These are phyloP conservation scores for Dolichallabes microphthalmus DNA, from an alignment of 2,113 vertebrate genomes.

Conservation along the genomic window DNA sequence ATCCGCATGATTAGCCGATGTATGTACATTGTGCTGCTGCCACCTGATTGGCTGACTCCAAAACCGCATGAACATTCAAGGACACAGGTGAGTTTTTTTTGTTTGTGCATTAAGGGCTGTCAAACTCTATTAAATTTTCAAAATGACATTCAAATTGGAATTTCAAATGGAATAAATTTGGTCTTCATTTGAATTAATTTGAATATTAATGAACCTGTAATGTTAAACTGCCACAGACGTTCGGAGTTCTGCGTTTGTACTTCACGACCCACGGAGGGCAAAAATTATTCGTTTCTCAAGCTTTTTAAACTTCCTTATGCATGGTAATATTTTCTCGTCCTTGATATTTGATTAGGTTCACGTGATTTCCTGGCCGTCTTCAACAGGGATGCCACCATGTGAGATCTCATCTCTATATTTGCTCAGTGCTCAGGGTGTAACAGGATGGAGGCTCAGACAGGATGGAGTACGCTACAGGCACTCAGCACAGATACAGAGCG, in stretches of 20 bases:
- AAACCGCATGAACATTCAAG: background rate
- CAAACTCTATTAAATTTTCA: slow-evolving; percentile 1
- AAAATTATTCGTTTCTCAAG: background rate
- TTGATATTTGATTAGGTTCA: background rate
- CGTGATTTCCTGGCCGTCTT: background rate
- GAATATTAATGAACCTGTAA: background rate
- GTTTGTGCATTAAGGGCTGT: background rate
- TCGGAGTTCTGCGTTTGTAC: background rate
- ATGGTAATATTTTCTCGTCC: background rate
- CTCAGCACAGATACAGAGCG: too few relatives aligned
- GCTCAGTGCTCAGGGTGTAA: background rate
- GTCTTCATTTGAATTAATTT: background rate
- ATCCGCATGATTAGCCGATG: too few relatives aligned
- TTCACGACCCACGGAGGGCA: too few relatives aligned
- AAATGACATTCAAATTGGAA: slow-evolving; percentile 1
- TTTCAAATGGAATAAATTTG: slow-evolving; percentile 13
- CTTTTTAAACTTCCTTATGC: background rate
- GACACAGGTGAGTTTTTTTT: background rate
- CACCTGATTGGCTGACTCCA: background rate
- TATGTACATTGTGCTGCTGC: background rate
- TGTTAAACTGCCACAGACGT: background rate
- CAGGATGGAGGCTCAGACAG: background rate
- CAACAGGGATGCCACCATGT: background rate
- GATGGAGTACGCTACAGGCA: background rate
- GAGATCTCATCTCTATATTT: background rate